Base-by-base conservation (phyloP, 1,140 invertebrate species). In the Caenorhabditis remanei region DNA sequence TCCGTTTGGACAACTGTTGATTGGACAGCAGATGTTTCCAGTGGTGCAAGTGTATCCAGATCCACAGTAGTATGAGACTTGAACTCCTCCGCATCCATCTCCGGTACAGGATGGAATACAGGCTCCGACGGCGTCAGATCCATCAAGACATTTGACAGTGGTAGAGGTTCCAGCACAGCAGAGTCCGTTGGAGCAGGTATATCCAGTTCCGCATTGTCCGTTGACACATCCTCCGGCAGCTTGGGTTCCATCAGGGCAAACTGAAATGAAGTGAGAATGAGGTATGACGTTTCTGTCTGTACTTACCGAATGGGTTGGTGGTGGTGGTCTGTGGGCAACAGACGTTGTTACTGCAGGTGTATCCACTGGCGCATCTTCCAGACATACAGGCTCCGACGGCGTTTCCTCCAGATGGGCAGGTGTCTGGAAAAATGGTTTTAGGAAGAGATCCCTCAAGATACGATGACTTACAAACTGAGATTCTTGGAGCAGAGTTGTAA, bases 191-290 rank as follows among this genome's bases (percentile, higher is more conserved):
- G 90, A 89, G 87, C 91, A 92, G 53, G 89, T 92, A 89, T 92
- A 92, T 46, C 92, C 91, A 56, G 89, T 87, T 50, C 92, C 92
- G 87, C 91, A 92, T 50, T 84, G 83, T 43, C 90, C 90, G 86
- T 92, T 92, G 24, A 92, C 91, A 86, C 91, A 92, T 19, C 92
- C 91, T 53, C 91, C 91, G 24, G 91, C 91, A 16, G 91, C 92
- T 90, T 92, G 91, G 16, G 92, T 91, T 86, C 92, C 92, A 87
- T 92, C 91, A 55, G 92, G 87, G 75, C 91, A 92, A 32, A 92
- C 91, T 90, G 82, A 84, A 88, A 83, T 4, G 14, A 21, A n/a
- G 7, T n/a, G 41, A 16, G 3, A 6, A 84, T 55, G 24, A 41
- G 2, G 32, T 32, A 43, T 32, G 14, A 84, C 6, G 43, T n/a